Evolutionary conservation across 1,140 invertebrate species (phyloP).

Genomic region (Dinothrombium tinctorium): DNA sequence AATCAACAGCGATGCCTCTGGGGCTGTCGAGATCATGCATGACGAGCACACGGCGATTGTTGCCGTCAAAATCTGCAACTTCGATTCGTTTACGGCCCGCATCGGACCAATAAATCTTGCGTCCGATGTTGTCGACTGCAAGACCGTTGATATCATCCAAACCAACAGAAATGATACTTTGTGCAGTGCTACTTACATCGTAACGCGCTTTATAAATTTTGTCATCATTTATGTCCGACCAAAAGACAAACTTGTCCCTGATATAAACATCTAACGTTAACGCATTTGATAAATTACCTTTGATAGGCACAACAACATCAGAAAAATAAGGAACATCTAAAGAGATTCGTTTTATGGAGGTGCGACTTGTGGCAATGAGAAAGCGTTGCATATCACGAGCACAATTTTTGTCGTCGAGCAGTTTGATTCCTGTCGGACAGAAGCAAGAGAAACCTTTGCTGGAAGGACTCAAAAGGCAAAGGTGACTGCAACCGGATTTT

Average conservation of each 20-base stretch:
- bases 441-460: constrained; percentile 44
- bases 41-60: constrained; percentile 56
- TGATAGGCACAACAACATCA: constrained; percentile 52
- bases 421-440: constrained; percentile 71
- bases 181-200: constrained; percentile 27
- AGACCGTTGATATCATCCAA: constrained; percentile 76
- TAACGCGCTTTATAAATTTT: constrained; percentile 5
- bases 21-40: constrained; percentile 46
- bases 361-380: constrained; percentile 51
- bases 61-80: constrained; percentile 51
- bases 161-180: constrained; percentile 49
- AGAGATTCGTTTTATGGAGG: constrained; percentile 56
- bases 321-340: constrained; percentile 60
- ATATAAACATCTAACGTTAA: constrained; percentile 7
- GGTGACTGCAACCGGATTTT: constrained; percentile 44
- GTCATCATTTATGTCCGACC: constrained; percentile 8
- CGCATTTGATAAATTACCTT: constrained; percentile 9
- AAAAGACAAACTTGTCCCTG: constrained; percentile 3
- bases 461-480: constrained; percentile 33
- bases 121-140: constrained; percentile 37
- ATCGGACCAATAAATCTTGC: constrained; percentile 73
- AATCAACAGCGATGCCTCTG: constrained; percentile 6
- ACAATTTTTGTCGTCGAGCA: constrained; percentile 71
- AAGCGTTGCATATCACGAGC: constrained; percentile 38
- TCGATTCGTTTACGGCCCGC: constrained; percentile 63